These are phyloP conservation scores for Xanthia togata DNA, from an alignment of 2,888 invertebrate genomes.

Conservation along the genomic window DNA sequence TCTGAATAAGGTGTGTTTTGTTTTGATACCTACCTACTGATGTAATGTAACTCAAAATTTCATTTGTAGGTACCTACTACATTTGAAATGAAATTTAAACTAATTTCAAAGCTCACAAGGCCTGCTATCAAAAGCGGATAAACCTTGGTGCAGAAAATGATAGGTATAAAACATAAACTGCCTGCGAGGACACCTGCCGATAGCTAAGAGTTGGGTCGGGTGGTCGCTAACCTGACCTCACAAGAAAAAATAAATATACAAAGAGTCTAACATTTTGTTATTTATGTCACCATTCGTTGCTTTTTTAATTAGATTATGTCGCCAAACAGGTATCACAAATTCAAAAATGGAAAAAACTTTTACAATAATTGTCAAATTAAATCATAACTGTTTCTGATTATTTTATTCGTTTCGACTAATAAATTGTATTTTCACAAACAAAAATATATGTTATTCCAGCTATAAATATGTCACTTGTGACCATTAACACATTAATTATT, in stretches of 20 bases:
- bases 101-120: not conserved
- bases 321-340: conserved; percentile 43
- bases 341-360: conserved; percentile 37
- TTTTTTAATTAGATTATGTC: conserved; percentile 54
- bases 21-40: not conserved
- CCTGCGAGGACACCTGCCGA: conserved; percentile 17
- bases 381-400: conserved; percentile 59
- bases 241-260: conserved; percentile 9
- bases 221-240: conserved; percentile 12
- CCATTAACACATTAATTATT: conserved; percentile 67
- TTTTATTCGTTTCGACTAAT: conserved; percentile 41
- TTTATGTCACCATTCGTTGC: conserved; percentile 37
- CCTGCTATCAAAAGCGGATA: not conserved
- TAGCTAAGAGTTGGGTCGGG: not conserved
- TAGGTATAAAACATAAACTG: not conserved
- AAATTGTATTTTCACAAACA: conserved; percentile 48
- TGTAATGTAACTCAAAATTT: not conserved
- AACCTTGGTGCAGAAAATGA: not conserved
- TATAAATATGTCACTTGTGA: conserved; percentile 64
- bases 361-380: conserved; percentile 56
- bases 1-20: not conserved
- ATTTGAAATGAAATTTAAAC: not conserved
- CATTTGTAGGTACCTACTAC: not conserved
- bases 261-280: conserved; percentile 24
- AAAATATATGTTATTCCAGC: conserved; percentile 44